Evolutionary conservation across 64 coral and sea anemone genomes (phyloP), one percentile per base, ranked within the genome.

Genomic region (Platygyra sinensis): DNA sequence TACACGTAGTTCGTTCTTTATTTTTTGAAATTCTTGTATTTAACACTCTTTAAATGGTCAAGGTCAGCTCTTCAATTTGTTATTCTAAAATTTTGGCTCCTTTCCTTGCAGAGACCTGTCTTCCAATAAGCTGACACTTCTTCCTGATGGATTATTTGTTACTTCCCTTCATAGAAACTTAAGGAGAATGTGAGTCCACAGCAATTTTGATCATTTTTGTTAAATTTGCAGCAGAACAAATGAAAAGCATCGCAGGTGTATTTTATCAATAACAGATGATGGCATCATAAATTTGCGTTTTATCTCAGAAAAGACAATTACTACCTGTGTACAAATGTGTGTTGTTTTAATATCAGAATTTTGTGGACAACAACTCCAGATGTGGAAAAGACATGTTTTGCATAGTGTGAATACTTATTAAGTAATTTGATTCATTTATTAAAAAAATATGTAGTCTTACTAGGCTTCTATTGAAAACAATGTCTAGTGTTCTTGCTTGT

Each of bases 121-220:
- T 30, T 80, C 24, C 11, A 96, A 96, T 46, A 96, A 90, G 62
- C 86, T 96, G 13, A 89, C 79, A 24, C 31, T 80, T 24, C 84
- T 92, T 71, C 75, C 90, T 72, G 90, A 92, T 30, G 83, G 54
- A 79, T 64, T 76, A 8, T 86, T 92, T 46, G 7, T 46, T 57
- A 87, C 50, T 22, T 76, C 83, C n/a, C 90, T 87, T 22, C 3
- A 64, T 29, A 15, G 15, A 57, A 57, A 71, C 10, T 14, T 85
- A 42, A 30, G 69, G n/a, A 71, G 52, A 85, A 85, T 85, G 81
- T 85, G 24, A 85, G 81, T 85, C 52, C 11, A 61, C 11, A 69
- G 10, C n/a, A 27, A n/a, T 27, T 7, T 69, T 69, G 25, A 1
- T 7, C 25, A 46, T 46, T 27, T 69, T 27, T 28, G 22, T 27